Evolutionary conservation across 1,140 invertebrate genomes (phyloP).

Genomic region (Holotrichia oblita): DNA sequence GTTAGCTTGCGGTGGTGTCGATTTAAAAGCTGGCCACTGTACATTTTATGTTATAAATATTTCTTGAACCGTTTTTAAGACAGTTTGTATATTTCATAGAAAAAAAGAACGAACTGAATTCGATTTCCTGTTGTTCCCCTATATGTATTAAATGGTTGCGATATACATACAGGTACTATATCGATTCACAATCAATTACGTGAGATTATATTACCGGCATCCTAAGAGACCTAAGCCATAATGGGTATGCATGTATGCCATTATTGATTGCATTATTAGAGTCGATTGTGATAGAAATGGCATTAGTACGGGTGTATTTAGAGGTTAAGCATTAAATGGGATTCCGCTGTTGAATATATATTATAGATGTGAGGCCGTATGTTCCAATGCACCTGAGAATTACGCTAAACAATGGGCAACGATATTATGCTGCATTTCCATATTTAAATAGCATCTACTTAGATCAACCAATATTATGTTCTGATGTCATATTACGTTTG

Average conservation of each 20-base stretch:
- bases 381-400: not conserved
- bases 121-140: not conserved
- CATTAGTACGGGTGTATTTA: not conserved
- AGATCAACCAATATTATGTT: too few relatives aligned
- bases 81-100: too few relatives aligned
- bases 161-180: not conserved
- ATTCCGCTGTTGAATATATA: constrained; percentile 7
- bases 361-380: not conserved
- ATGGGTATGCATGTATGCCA: not conserved
- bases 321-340: not conserved
- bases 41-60: too few relatives aligned
- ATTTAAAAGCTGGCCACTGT: too few relatives aligned
- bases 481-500: too few relatives aligned
- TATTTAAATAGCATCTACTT: too few relatives aligned
- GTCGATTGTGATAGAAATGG: constrained; percentile 1
- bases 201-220: not conserved
- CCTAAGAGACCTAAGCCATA: not conserved
- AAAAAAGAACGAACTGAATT: not conserved
- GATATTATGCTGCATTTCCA: not conserved
- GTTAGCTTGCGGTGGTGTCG: too few relatives aligned
- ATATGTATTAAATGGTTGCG: not conserved
- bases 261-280: constrained; percentile 2
- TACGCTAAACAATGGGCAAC: not conserved
- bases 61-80: too few relatives aligned
- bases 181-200: not conserved